Evolutionary conservation across 2,113 vertebrate species (phyloP).

Genomic region (Bufo bufo): DNA sequence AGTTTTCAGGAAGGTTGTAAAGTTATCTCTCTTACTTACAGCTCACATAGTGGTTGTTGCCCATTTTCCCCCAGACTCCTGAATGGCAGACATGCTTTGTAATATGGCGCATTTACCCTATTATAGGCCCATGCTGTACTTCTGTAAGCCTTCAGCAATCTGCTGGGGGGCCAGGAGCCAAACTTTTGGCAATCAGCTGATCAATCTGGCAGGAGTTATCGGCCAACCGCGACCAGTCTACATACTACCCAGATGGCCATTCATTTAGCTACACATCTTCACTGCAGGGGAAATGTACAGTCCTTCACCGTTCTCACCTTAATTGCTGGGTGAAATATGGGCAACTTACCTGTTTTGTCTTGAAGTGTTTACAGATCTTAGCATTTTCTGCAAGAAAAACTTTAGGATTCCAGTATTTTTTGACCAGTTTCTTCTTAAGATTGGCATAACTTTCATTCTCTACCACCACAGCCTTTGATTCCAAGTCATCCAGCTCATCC

Average conservation of each 20-base stretch:
- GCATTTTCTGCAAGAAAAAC: slow-evolving; percentile 79
- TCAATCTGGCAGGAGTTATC: too few relatives aligned
- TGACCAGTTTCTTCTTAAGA: slow-evolving; percentile 84
- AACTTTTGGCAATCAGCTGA: too few relatives aligned
- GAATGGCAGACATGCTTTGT: too few relatives aligned
- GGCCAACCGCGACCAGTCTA: too few relatives aligned
- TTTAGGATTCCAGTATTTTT: slow-evolving; percentile 72
- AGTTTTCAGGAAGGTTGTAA: neutral
- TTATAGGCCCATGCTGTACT: too few relatives aligned
- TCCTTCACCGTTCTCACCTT: neutral
- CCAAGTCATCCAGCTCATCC: slow-evolving; percentile 75
- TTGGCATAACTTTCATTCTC: slow-evolving; percentile 89
- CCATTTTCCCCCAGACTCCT: neutral
- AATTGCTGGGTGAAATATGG: neutral
- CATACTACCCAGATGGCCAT: too few relatives aligned
- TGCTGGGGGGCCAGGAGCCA: too few relatives aligned
- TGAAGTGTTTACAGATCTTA: slow-evolving; percentile 85
- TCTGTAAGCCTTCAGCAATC: too few relatives aligned
- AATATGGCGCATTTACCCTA: too few relatives aligned
- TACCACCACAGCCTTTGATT: slow-evolving; percentile 72
- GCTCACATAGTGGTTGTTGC: neutral
- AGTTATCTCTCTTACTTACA: neutral
- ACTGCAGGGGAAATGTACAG: neutral
- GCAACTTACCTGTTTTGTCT: slow-evolving; percentile 78
- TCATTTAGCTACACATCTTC: neutral